phyloP scores from a whole-genome alignment of 2,113 vertebrate genomes.

The Zosterops borbonicus region DNA sequence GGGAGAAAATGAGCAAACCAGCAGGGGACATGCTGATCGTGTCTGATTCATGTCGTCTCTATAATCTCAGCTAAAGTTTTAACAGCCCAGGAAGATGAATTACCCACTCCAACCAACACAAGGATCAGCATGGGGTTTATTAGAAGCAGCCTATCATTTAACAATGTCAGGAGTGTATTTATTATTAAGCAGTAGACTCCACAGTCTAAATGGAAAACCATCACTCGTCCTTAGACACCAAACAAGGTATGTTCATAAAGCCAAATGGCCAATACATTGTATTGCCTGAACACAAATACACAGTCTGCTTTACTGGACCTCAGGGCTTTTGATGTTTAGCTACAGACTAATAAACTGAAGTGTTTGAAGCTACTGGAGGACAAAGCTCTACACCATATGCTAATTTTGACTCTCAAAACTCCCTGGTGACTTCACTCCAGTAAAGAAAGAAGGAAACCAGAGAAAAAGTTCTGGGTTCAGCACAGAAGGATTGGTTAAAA shows the following conservation, averaged over 20 bases:
- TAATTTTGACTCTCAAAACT: not conserved
- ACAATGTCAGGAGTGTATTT: slow-evolving; percentile 51
- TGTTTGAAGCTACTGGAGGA: not conserved
- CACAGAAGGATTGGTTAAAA: not conserved
- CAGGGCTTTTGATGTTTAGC: not conserved
- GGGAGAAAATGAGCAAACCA: slow-evolving; percentile 70
- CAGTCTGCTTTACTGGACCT: not conserved
- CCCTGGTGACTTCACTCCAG: not conserved
- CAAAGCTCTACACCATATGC: not conserved
- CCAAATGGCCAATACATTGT: not conserved
- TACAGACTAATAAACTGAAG: not conserved
- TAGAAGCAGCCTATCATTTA: slow-evolving; percentile 65
- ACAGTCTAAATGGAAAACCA: slow-evolving; percentile 41
- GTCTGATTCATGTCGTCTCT: slow-evolving; percentile 71
- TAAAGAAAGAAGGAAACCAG: not conserved
- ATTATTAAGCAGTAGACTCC: slow-evolving; percentile 46
- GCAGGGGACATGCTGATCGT: slow-evolving; percentile 65
- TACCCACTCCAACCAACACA: slow-evolving; percentile 20
- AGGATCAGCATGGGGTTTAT: slow-evolving; percentile 72
- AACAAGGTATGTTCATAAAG: slow-evolving; percentile 12
- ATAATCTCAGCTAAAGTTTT: slow-evolving; percentile 49
- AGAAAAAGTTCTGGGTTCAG: not conserved
- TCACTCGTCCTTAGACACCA: slow-evolving; percentile 32
- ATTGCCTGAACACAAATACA: not conserved
- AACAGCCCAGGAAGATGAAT: slow-evolving; percentile 59